These are phyloP conservation scores for Epiblema foenella DNA, from an alignment of 2,888 invertebrate genomes.

Conservation along the genomic window DNA sequence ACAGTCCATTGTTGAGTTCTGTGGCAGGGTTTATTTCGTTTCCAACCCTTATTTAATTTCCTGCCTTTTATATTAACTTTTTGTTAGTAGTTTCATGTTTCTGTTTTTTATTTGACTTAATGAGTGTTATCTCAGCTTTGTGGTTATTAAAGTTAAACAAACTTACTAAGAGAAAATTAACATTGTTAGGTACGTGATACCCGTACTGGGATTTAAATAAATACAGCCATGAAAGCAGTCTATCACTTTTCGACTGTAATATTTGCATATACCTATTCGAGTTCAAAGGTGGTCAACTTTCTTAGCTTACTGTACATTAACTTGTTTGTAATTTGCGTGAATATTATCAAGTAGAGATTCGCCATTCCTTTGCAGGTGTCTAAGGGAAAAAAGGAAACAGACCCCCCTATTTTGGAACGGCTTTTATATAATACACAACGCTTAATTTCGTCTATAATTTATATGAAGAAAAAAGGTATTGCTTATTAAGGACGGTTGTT, in stretches of 20 bases:
- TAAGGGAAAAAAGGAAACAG: background rate
- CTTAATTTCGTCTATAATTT: too few relatives aligned
- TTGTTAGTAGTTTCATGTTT: conserved; percentile 29
- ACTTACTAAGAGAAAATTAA: background rate
- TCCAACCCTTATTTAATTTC: conserved; percentile 42
- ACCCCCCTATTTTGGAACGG: too few relatives aligned
- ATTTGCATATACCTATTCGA: too few relatives aligned
- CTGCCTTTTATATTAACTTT: conserved; percentile 27
- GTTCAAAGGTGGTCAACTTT: too few relatives aligned
- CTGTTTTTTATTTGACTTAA: conserved; percentile 29
- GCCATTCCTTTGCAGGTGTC: background rate
- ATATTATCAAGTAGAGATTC: background rate
- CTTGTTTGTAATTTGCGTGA: too few relatives aligned
- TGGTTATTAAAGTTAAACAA: conserved; percentile 6
- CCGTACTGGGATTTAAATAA: background rate
- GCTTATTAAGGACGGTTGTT: too few relatives aligned
- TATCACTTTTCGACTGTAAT: too few relatives aligned
- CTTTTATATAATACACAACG: too few relatives aligned
- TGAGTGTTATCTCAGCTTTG: conserved; percentile 31
- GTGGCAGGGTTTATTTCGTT: conserved; percentile 33
- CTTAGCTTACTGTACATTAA: too few relatives aligned
- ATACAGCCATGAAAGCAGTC: too few relatives aligned
- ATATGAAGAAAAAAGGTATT: too few relatives aligned
- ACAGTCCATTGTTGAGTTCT: conserved; percentile 21
- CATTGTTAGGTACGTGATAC: background rate